phyloP scores from a whole-genome alignment of 2,113 vertebrate genomes.

The Theristicus caerulescens region DNA sequence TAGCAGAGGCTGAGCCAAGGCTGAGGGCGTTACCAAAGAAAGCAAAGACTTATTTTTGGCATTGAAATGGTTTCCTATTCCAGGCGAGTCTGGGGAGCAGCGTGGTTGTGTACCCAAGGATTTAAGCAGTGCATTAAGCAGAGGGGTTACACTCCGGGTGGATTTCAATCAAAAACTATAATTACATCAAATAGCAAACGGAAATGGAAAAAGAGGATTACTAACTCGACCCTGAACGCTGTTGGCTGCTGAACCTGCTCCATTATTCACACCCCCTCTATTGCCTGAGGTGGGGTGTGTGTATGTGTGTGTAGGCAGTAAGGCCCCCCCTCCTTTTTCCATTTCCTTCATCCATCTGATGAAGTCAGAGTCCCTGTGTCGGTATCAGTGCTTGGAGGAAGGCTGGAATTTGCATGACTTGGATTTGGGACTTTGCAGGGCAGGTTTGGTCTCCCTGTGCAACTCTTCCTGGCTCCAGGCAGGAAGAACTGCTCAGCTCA shows the following conservation, averaged over 20 bases:
- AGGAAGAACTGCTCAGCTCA: background rate
- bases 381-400: constrained; percentile 50
- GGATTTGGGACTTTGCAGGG: constrained; percentile 48
- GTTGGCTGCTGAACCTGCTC: constrained; percentile 56
- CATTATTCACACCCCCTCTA: constrained; percentile 53
- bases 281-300: constrained; percentile 44
- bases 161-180: constrained; percentile 75
- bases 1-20: constrained; percentile 6
- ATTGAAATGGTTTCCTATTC: constrained; percentile 55
- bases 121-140: constrained; percentile 66
- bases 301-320: constrained; percentile 38
- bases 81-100: constrained; percentile 17
- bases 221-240: constrained; percentile 6
- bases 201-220: constrained; percentile 75
- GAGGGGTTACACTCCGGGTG: constrained; percentile 53
- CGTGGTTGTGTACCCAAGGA: constrained; percentile 53
- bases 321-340: constrained; percentile 21
- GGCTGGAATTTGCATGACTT: constrained; percentile 46
- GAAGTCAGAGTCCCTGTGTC: constrained; percentile 38
- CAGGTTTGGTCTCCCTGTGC: constrained; percentile 37
- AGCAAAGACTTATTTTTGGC: constrained; percentile 47
- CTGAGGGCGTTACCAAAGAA: constrained; percentile 11
- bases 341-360: constrained; percentile 50
- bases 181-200: constrained; percentile 74
- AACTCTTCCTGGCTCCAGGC: constrained; percentile 1